Base-by-base conservation (phyloP, 2,113 vertebrate genomes). In the Thryonomys swinderianus region DNA sequence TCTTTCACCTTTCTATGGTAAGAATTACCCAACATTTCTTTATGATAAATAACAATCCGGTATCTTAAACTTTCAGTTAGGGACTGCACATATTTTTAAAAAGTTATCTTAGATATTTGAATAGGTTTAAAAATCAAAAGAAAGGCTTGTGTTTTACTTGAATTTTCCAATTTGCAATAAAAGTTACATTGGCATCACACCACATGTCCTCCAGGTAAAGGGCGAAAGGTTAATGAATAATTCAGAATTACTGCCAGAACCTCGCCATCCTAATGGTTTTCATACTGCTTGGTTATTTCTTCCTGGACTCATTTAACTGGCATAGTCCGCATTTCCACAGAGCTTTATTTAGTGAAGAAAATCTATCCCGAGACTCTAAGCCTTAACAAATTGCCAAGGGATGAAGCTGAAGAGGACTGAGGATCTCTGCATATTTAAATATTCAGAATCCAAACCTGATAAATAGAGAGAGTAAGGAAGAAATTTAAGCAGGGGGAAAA, bases 321-420 rank as follows among this genome's bases (percentile, higher is more conserved):
- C 69, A 62, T 53, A 37, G 76, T 57, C 40, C 51, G 37, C 20
- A 4, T 95, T 91, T 85, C 88, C 64, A 9, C 37, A 93, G 80
- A 85, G 74, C 64, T 90, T 95, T 96, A 83, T 45, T 93, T 1
- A n/a, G 59, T 5, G 8, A 48, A 89, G 92, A 90, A 88, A 84
- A 95, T 53, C 74, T 92, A 42, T 53, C 3, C 79, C 76, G 90
- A 81, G 88, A 93, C 53, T 42, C 88, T 91, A 93, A 97, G 71
- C 88, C 90, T 94, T 85, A 94, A 92, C 81, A 95, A 94, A 95
- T 95, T 96, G 74, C 78, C 66, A 73, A 84, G 64, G 93, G 88
- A 92, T 95, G 61, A 84, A 59, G 20, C 7, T 85, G 40, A 42
- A 92, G 73, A 80, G 86, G 82, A 91, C 79, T 37, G 82, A 48